These are phyloP conservation scores for Scaptomyza flava DNA, from an alignment of 2,888 invertebrate species.

Conservation along the genomic window DNA sequence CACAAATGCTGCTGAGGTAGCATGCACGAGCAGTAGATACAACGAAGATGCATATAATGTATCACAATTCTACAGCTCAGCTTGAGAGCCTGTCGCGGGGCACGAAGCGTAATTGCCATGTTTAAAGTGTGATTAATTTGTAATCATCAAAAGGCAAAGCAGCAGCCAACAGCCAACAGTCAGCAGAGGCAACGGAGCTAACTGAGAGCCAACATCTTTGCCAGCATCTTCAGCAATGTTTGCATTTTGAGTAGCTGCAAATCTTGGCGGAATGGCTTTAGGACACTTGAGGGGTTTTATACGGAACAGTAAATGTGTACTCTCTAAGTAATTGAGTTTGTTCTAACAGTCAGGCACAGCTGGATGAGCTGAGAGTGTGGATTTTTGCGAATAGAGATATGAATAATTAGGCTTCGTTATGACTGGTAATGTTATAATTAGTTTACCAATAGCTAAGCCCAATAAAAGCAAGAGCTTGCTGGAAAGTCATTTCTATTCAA, in stretches of 20 bases:
- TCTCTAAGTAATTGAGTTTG: slow-evolving; percentile 37
- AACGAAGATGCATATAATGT: slow-evolving; percentile 36
- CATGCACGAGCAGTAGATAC: slow-evolving; percentile 1
- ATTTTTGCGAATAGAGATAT: slow-evolving; percentile 14
- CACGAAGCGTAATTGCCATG: slow-evolving; percentile 73
- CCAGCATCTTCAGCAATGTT: slow-evolving; percentile 50
- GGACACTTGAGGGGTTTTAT: slow-evolving; percentile 26
- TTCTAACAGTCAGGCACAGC: neutral
- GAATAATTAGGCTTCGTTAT: slow-evolving; percentile 35
- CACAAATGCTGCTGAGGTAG: slow-evolving; percentile 24
- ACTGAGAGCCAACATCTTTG: slow-evolving; percentile 32
- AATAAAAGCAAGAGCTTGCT: neutral
- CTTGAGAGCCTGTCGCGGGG: slow-evolving; percentile 42
- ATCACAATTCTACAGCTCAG: slow-evolving; percentile 25
- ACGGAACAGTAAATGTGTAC: slow-evolving; percentile 20
- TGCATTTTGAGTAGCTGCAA: slow-evolving; percentile 63
- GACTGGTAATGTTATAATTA: slow-evolving; percentile 31
- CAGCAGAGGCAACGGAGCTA: slow-evolving; percentile 15
- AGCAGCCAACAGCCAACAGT: slow-evolving; percentile 24
- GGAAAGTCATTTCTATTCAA: neutral
- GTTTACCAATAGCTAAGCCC: neutral
- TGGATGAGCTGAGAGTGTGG: neutral
- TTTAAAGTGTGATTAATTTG: slow-evolving; percentile 80
- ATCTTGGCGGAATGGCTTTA: slow-evolving; percentile 34
- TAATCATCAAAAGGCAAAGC: slow-evolving; percentile 72